These are phyloP conservation scores for Picathartes gymnocephalus DNA, from an alignment of 2,113 vertebrate species.

Conservation along the genomic window DNA sequence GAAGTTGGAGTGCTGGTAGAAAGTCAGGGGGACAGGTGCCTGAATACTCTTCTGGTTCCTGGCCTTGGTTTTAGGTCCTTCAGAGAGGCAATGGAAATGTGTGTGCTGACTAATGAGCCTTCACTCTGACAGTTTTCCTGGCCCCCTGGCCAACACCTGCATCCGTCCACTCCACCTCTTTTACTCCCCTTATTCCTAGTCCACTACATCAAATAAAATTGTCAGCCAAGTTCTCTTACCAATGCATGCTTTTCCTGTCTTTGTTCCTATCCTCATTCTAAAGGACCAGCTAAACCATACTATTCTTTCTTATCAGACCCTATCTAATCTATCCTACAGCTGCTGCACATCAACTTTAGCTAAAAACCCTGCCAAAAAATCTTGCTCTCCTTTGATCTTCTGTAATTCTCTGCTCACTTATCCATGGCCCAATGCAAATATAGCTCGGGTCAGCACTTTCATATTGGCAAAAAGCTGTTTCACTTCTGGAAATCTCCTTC, in stretches of 20 bases:
- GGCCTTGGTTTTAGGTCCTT: neutral
- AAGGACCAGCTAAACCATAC: neutral
- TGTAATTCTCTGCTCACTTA: neutral
- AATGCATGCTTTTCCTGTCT: neutral
- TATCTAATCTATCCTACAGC: neutral
- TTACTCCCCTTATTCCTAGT: neutral
- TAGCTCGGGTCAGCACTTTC: neutral
- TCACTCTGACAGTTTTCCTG: neutral
- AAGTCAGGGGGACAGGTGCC: neutral
- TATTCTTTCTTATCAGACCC: neutral
- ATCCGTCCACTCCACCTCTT: neutral
- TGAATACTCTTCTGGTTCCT: neutral
- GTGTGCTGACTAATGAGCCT: neutral
- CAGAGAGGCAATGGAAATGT: neutral
- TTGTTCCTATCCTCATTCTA: neutral
- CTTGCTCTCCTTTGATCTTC: neutral
- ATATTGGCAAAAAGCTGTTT: neutral
- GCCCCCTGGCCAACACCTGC: rapidly evolving
- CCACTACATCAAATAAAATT: neutral
- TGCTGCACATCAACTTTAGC: neutral
- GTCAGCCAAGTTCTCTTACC: neutral
- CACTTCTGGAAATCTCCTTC: neutral
- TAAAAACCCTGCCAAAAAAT: conserved; percentile 21
- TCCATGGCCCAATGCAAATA: neutral
- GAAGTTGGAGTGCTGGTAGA: neutral